phyloP scores from a whole-genome alignment of 2,797 vertebrate genomes.

The Rhynchotus rufescens region DNA sequence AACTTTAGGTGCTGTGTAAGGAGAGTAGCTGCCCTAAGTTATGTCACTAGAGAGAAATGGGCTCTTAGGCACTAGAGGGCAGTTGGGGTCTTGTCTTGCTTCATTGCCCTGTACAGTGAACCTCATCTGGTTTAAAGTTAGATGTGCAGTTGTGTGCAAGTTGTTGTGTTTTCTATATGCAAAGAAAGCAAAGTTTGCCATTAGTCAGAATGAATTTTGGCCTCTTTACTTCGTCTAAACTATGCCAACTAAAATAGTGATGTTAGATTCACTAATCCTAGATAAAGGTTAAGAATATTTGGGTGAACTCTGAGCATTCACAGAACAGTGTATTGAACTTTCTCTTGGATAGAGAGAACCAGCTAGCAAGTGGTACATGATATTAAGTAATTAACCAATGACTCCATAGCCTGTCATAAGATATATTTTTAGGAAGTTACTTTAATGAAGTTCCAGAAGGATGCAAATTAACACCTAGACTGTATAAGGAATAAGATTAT shows the following conservation, averaged over 20 bases:
- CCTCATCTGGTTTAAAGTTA: neutral
- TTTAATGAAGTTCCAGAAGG: neutral
- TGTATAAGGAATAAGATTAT: neutral
- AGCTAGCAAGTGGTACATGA: neutral
- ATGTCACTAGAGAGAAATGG: neutral
- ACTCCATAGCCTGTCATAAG: neutral
- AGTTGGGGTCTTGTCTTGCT: slow-evolving; percentile 34
- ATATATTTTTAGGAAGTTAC: neutral
- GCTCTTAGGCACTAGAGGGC: slow-evolving; percentile 61
- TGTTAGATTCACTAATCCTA: neutral
- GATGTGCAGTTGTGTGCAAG: neutral
- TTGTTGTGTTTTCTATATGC: neutral
- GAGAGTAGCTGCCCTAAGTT: neutral
- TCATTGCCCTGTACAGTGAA: accelerated
- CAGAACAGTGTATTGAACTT: neutral
- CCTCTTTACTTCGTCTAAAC: neutral
- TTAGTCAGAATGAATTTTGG: neutral
- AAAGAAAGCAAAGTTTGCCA: neutral
- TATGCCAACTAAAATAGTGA: accelerated
- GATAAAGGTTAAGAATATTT: neutral
- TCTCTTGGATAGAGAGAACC: neutral
- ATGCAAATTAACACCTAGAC: slow-evolving; percentile 4
- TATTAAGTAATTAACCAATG: neutral
- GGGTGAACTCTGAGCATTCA: neutral
- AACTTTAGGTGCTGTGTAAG: neutral